phyloP scores from a whole-genome alignment of 2,797 vertebrate genomes.

The Leucoraja ocellata region DNA sequence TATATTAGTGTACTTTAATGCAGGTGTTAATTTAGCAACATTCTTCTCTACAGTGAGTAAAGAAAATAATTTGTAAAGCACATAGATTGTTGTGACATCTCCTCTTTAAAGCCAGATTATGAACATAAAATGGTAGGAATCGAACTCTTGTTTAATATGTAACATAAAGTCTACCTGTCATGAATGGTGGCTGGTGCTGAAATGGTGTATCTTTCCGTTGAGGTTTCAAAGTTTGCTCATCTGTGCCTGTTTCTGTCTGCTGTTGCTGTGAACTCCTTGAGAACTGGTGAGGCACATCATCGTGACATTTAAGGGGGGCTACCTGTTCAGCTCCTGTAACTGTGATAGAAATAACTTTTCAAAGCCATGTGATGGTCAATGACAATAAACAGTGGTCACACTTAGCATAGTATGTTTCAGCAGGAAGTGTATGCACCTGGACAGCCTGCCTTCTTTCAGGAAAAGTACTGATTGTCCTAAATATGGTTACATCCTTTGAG shows the following conservation, averaged over 20 bases:
- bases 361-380: constrained; percentile 21
- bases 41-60: background rate
- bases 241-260: constrained; percentile 43
- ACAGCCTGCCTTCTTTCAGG: background rate
- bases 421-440: background rate
- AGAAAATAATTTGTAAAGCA: background rate
- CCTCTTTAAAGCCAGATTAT: background rate
- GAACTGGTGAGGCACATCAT: constrained; percentile 34
- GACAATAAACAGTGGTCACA: background rate
- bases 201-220: constrained; percentile 46
- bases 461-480: background rate
- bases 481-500: background rate
- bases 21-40: constrained; percentile 1
- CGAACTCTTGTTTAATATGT: background rate
- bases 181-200: constrained; percentile 47
- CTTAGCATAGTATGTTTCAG: background rate
- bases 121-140: background rate
- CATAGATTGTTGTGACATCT: background rate
- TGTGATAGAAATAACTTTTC: constrained; percentile 40
- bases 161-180: constrained; percentile 47
- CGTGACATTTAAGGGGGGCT: constrained; percentile 40
- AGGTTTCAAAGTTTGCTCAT: constrained; percentile 40
- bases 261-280: constrained; percentile 39
- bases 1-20: background rate
- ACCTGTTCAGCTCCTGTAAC: constrained; percentile 46